Evolutionary conservation across 2,888 invertebrate species (phyloP), one percentile per base, ranked within the genome.

Genomic region (Leucoma salicis): DNA sequence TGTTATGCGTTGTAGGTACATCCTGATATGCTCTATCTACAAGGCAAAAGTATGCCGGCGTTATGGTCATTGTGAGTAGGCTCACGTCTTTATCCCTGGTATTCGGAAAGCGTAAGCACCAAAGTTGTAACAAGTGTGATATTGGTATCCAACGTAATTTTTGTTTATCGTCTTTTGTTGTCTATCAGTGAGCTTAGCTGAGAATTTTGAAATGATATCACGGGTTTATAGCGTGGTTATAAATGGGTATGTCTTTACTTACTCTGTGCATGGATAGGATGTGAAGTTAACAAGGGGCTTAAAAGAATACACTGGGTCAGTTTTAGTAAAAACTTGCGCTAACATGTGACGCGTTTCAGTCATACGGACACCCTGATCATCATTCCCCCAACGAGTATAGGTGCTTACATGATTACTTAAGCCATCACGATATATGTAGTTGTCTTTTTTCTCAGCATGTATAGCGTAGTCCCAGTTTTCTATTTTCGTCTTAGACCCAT

Each of bases 291-390:
- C 87, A 7, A 88, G 71, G 2, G 88, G 84, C 41, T 82, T 88
- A 51, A 82, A 86, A 5, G 82, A 70, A 57, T 84, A 83, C n/a
- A 79, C 53, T 1, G 87, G 83, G 36, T 86, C 76, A 1, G 80
- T 76, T 65, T 82, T 90, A 1, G 68, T 70, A 46, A 75, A 80
- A 10, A 90, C 63, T 65, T 91, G 79, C 15, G 78, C 76, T n/a
- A 86, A 70, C 90, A 90, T 90, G 47, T 78, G 70, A 2, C 77
- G 72, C 0, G 91, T 91, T 59, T 89, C 90, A 0, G 90, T 90
- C 53, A 69, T 78, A 7, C 74, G 70, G 6, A 72, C 68, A 2
- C 80, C 82, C 29, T 81, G 77, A 44, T 88, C 82, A 13, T 82
- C 64, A 3, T 49, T 73, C 1, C 91, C 91, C 66, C 80, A 76